A percentile compares a stretch with the other conserved stretches of the same genome.
Conservation (phyloP, 2,113 vertebrate genomes). For the Pagrus major region DNA sequence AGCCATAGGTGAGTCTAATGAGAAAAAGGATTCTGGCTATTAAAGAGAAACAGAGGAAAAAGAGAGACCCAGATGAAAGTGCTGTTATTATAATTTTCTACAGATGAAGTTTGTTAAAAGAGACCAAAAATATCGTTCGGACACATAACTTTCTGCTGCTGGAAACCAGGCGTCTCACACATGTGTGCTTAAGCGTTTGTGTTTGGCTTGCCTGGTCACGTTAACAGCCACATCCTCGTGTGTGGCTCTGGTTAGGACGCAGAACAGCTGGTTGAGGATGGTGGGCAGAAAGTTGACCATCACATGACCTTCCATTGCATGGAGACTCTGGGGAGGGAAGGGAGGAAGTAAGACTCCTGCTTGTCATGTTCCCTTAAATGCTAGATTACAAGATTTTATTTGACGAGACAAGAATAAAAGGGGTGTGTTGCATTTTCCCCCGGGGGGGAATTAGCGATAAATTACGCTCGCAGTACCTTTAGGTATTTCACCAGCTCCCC, state of each 20-base stretch:
- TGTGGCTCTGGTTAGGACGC: constrained; percentile 91
- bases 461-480: constrained; percentile 85
- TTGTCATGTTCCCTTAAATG: not conserved
- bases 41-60: constrained; percentile 8
- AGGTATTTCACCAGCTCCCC: constrained; percentile 96
- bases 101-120: not conserved
- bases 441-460: not conserved
- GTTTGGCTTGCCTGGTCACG: constrained; percentile 88
- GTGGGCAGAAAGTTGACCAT: constrained; percentile 98
- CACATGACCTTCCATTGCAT: constrained; percentile 96
- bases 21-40: constrained; percentile 16
- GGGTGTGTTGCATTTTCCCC: not conserved
- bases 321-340: constrained; percentile 87
- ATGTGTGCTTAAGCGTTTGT: not conserved
- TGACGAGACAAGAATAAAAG: constrained; percentile 11
- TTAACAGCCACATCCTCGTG: constrained; percentile 97
- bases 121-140: not conserved
- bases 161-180: not conserved
- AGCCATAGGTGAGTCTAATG: constrained; percentile 35
- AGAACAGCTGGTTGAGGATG: constrained; percentile 95
- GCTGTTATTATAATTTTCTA: constrained; percentile 5
- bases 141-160: not conserved
- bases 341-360: not conserved
- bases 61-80: constrained; percentile 8
- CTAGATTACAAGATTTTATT: not conserved